These are phyloP conservation scores for Bovichtus variegatus DNA, from an alignment of 2,797 vertebrate species.

Conservation along the genomic window DNA sequence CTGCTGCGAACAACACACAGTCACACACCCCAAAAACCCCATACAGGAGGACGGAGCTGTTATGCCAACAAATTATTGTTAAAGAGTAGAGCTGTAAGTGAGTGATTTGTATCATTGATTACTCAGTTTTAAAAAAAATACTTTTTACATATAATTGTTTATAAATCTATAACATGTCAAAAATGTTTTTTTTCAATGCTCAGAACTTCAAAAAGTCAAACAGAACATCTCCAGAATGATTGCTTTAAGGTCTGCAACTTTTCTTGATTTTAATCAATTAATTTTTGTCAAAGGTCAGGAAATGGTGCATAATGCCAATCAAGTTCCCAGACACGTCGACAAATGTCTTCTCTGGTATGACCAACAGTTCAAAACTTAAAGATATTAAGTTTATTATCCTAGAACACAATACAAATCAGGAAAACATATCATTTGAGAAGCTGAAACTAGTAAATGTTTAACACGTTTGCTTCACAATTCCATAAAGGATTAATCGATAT, in stretches of 20 bases:
- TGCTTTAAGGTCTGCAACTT: no score
- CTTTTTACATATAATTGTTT: no score
- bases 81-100: background rate
- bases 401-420: background rate
- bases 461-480: background rate
- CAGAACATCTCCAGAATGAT: background rate
- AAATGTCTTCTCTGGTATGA: background rate
- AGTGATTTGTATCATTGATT: background rate
- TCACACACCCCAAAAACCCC: conserved; percentile 7
- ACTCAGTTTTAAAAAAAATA: no score
- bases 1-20: conserved; percentile 42
- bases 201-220: background rate
- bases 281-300: background rate
- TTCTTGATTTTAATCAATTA: background rate
- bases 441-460: background rate
- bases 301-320: no score
- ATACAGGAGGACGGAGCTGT: background rate
- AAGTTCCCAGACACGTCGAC: no score
- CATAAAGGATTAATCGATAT: background rate
- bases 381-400: background rate
- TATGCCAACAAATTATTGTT: background rate
- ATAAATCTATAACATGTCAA: no score
- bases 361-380: no score
- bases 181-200: no score
- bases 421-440: background rate